Evolutionary conservation across 2,113 vertebrate species (phyloP), one percentile per base, ranked within the genome.

Genomic region (Garra rufa): DNA sequence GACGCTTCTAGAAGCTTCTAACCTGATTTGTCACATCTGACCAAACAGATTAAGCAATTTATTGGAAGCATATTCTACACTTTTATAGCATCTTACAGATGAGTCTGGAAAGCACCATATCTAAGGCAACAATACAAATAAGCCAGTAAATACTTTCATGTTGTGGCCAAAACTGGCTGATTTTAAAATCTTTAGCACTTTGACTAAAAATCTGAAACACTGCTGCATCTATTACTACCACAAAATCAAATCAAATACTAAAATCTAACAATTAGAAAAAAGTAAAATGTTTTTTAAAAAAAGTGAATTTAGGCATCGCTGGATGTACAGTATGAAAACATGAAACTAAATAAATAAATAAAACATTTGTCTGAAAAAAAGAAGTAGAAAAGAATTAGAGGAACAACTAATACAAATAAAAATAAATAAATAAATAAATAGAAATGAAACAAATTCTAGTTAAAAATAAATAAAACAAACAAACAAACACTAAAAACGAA

Each of bases 11-110:
- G 7, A 52, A 79, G 41, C 46, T 57, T 63, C 26, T 69, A 46
- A 65, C 30, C 4, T 63, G 71, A 82, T 83, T 83, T 1, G 76
- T 41, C 57, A 85, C 65, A 69, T 75, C 57, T 87, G 85, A 87
- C 63, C 77, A 73, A 85, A 82, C 78, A 24, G 86, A 80, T 78
- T 74, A 63, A 30, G 71, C 41, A n/a, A 21, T 81, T 81, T 24
- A 84, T 30, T 44, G 11, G 21, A 73, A 21, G 14, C 69, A 10
- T n/a, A 46, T 46, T 73, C n/a, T 1, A 26, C 21, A 24, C n/a
- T 26, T 46, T 44, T 17, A 38, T 2, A 11, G 65, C 17, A 69
- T 44, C 41, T 24, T 73, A 26, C 28, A 67, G 63, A 67, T 67
- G 63, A 67, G 63, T 34, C 28, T 17, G 0, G 3, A 24, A 21